Evolutionary conservation across 1,140 invertebrate genomes (phyloP).

Genomic region (Drosophila teissieri): DNA sequence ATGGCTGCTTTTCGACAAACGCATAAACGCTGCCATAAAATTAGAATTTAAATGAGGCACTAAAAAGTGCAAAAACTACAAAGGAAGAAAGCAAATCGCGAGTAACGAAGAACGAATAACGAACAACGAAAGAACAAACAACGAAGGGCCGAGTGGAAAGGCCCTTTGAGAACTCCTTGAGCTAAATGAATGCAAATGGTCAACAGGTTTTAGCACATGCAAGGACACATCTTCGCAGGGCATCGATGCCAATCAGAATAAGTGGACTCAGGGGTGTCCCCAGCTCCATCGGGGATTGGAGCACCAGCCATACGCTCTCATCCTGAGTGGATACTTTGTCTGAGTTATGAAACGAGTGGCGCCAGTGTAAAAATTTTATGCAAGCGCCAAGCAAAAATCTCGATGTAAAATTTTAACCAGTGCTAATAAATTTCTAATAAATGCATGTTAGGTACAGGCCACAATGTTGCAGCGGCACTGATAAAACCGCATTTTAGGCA

Average conservation of each 20-base stretch:
- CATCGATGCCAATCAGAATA: slow-evolving; percentile 75
- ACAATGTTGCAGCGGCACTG: slow-evolving; percentile 57
- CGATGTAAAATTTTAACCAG: slow-evolving; percentile 54
- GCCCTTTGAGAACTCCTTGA: slow-evolving; percentile 9
- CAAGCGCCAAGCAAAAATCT: slow-evolving; percentile 62
- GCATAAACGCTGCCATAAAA: slow-evolving; percentile 78
- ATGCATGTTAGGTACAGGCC: slow-evolving; percentile 75
- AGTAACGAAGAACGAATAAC: background rate
- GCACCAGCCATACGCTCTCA: slow-evolving; percentile 18
- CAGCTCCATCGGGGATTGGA: background rate
- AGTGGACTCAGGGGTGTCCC: slow-evolving; percentile 47
- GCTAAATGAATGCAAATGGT: slow-evolving; percentile 82
- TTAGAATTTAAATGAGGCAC: slow-evolving; percentile 78
- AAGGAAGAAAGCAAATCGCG: slow-evolving; percentile 21
- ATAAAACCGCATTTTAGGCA: background rate
- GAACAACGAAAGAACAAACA: slow-evolving; percentile 1
- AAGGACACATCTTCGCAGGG: slow-evolving; percentile 29
- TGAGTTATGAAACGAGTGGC: slow-evolving; percentile 77
- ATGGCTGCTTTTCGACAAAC: slow-evolving; percentile 71
- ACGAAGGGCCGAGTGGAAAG: background rate
- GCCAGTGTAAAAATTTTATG: slow-evolving; percentile 76
- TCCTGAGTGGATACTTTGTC: slow-evolving; percentile 57
- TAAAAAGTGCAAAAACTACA: slow-evolving; percentile 56
- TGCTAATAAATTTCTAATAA: slow-evolving; percentile 81
- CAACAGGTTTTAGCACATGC: slow-evolving; percentile 73